Percentiles rank a stretch among this genome's conserved stretches.
Conservation (phyloP, 2,113 vertebrate genomes). For the Stigmatopora nigra region DNA sequence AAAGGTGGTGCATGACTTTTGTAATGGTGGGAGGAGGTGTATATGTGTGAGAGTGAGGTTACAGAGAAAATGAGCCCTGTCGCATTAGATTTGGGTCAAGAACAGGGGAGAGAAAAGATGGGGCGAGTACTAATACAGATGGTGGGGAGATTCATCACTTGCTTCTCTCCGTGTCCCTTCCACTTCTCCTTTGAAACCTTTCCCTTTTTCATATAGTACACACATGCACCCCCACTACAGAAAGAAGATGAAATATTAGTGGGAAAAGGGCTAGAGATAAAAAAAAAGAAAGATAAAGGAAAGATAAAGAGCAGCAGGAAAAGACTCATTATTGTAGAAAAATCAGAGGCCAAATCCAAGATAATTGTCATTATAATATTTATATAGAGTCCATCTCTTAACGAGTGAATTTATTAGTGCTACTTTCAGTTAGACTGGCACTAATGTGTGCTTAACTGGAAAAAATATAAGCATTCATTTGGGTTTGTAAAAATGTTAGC, state of each 20-base stretch:
- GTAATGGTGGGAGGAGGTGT: slow-evolving; percentile 19
- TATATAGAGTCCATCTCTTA: slow-evolving; percentile 22
- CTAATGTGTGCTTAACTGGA: slow-evolving; percentile 1
- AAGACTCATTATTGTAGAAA: slow-evolving; percentile 2
- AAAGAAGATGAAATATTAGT: background rate
- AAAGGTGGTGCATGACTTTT: slow-evolving; percentile 41
- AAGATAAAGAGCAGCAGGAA: slow-evolving; percentile 2
- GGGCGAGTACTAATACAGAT: slow-evolving; percentile 36
- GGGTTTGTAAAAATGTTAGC: background rate
- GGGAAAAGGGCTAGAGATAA: background rate
- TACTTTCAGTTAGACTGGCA: slow-evolving; percentile 14
- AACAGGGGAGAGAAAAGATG: slow-evolving; percentile 40
- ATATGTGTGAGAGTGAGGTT: slow-evolving; percentile 7
- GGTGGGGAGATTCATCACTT: slow-evolving; percentile 44
- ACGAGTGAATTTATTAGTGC: slow-evolving; percentile 37
- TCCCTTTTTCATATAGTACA: slow-evolving; percentile 1
- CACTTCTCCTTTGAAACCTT: slow-evolving; percentile 26
- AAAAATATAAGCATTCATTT: background rate
- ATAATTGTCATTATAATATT: slow-evolving; percentile 28
- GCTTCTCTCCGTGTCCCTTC: slow-evolving; percentile 8
- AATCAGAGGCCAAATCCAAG: slow-evolving; percentile 3
- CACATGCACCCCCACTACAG: slow-evolving; percentile 6
- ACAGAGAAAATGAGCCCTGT: slow-evolving; percentile 46
- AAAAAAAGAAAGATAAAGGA: slow-evolving; percentile 10
- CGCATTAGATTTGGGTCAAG: slow-evolving; percentile 63